Conservation (phyloP, 92 coral and sea anemone genomes). For the Virgularia gustaviana region DNA sequence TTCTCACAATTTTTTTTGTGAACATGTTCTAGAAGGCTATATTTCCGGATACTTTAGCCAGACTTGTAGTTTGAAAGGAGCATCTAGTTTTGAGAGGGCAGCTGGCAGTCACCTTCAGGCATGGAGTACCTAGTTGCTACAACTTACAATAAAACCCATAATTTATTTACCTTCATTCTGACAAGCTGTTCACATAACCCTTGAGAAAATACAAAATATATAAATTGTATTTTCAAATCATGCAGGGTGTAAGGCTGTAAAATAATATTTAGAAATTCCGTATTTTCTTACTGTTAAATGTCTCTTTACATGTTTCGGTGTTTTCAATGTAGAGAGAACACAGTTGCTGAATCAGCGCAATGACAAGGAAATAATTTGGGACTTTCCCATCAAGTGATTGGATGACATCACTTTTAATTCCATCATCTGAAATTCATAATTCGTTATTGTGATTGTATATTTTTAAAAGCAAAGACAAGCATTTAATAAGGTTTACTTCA, state of each 20-base stretch:
- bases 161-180: slow-evolving; percentile 92
- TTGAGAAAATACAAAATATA: slow-evolving; percentile 31
- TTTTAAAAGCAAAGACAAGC: too few relatives aligned
- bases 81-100: too few relatives aligned
- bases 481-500: too few relatives aligned
- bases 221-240: neutral
- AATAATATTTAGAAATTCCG: neutral
- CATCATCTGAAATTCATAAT: slow-evolving; percentile 11
- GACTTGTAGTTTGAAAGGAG: too few relatives aligned
- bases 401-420: slow-evolving; percentile 31
- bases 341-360: slow-evolving; percentile 81
- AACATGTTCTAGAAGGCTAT: too few relatives aligned
- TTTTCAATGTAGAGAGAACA: slow-evolving; percentile 81
- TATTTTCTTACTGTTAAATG: slow-evolving; percentile 65
- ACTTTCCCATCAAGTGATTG: slow-evolving; percentile 91
- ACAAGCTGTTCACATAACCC: slow-evolving; percentile 93
- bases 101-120: too few relatives aligned
- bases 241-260: too few relatives aligned
- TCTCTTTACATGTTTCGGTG: slow-evolving; percentile 68
- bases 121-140: too few relatives aligned
- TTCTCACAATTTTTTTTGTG: too few relatives aligned
- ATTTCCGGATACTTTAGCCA: too few relatives aligned
- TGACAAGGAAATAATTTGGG: slow-evolving; percentile 83
- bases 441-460: too few relatives aligned
- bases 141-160: too few relatives aligned